Evolutionary conservation across 2,888 invertebrate genomes (phyloP), one percentile per base, ranked within the genome.

Genomic region (Epicampocera succincta): DNA sequence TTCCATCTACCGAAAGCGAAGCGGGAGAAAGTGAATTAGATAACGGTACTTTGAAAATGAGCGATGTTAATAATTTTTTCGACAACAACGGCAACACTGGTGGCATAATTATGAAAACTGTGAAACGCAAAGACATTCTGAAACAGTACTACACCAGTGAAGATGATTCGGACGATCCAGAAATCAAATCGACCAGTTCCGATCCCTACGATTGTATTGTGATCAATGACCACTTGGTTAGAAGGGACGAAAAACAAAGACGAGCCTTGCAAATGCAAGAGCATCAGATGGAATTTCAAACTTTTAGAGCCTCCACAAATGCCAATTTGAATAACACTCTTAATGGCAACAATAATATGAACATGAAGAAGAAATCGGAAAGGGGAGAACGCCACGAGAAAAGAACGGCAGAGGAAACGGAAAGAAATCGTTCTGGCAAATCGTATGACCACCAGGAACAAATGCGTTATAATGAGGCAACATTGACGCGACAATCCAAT

Each of bases 141-240:
- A 94, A 94, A 87, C 94, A 94, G 89, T 95, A 95, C 88, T 93
- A 93, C 80, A 92, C 91, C 63, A 92, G 92, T 86, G 92, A 92
- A 83, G 93, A 93, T 83, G 94, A 94, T 87, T 93, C 94, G 9
- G 94, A 94, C 61, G 90, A 89, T 83, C 84, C 85, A 11, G 90
- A 90, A 63, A 84, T 90, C 9, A 90, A 89, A 89, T 94, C 94
- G 63, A 94, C 94, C 60, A 95, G 94, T 87, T 95, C 94, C 60
- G 95, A 95, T 92, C 94, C 94, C 33, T 94, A 95, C 85, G 95
- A 95, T 88, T 96, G 96, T 88, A 96, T 96, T 85, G 95, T 97
- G 66, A 95, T 96, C 29, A 95, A 96, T 85, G 96, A 96, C 91
- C 95, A 95, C 86, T 86, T 91, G 54, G 91, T 91, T 76, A 89